Conservation (phyloP, 2,888 invertebrate species). For the Amiota mariae region DNA sequence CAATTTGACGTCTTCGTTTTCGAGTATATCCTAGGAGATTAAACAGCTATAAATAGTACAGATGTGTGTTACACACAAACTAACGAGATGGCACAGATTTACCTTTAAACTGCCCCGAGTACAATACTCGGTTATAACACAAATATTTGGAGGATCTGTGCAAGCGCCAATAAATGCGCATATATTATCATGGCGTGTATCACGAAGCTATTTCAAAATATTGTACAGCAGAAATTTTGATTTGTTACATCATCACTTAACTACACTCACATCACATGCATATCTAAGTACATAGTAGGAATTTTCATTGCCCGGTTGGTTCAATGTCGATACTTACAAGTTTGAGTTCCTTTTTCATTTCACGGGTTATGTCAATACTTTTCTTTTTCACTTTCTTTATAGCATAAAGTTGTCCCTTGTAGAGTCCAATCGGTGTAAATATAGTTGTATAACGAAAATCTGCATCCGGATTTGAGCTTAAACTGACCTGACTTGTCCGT, state of each 20-base stretch:
- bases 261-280: too few relatives aligned
- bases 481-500: conserved; percentile 90
- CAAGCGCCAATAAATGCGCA: conserved; percentile 94
- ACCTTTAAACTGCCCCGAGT: conserved; percentile 93
- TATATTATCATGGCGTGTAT: conserved; percentile 91
- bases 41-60: too few relatives aligned
- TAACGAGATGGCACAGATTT: conserved; percentile 50
- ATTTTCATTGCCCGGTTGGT: background rate
- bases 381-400: conserved; percentile 89
- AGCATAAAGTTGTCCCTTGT: conserved; percentile 89
- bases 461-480: conserved; percentile 92
- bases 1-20: conserved; percentile 95
- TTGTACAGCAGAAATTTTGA: background rate
- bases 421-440: conserved; percentile 92
- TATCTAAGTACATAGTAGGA: too few relatives aligned
- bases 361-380: conserved; percentile 89
- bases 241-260: too few relatives aligned
- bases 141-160: conserved; percentile 91
- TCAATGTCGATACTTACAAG: conserved; percentile 76
- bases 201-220: conserved; percentile 81
- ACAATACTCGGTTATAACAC: conserved; percentile 91
- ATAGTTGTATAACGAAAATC: conserved; percentile 93
- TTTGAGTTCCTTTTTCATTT: conserved; percentile 94
- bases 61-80: too few relatives aligned
- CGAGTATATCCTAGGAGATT: conserved; percentile 85